Conservation (phyloP, 1,140 invertebrate species). For the Drosophila kikkawai region DNA sequence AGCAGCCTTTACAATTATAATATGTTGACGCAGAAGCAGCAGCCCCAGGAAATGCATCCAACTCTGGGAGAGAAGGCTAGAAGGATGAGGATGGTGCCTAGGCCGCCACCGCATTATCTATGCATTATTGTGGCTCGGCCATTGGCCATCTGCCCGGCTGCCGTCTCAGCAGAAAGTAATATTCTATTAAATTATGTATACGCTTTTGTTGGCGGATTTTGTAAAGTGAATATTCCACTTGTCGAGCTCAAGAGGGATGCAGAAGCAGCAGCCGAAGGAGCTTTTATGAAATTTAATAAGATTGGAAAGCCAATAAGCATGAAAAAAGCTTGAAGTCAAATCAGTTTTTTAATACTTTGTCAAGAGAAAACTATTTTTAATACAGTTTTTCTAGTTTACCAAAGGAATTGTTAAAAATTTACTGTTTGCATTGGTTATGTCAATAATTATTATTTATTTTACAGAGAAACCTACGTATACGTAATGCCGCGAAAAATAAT, state of each 20-base stretch:
- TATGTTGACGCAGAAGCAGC: conserved; percentile 55
- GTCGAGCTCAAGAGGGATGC: background rate
- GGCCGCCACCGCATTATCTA: conserved; percentile 50
- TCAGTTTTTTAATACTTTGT: background rate
- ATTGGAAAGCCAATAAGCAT: background rate
- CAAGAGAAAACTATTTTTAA: background rate
- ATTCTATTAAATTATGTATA: conserved; percentile 68
- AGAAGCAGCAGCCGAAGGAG: background rate
- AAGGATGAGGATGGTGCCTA: background rate
- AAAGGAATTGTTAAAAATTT: background rate
- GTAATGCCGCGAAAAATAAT: background rate
- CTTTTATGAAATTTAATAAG: conserved; percentile 2
- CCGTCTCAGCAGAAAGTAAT: conserved; percentile 54
- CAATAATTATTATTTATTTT: conserved; percentile 29
- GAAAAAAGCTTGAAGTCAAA: background rate
- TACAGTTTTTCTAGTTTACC: background rate
- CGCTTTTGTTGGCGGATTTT: conserved; percentile 31
- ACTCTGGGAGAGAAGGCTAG: background rate
- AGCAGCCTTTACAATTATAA: conserved; percentile 59
- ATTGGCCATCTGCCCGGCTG: conserved; percentile 38
- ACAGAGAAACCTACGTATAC: background rate
- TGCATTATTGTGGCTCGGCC: conserved; percentile 48
- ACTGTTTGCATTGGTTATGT: conserved; percentile 3
- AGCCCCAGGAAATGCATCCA: conserved; percentile 33
- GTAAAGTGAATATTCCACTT: conserved; percentile 37